Base-by-base conservation (phyloP, 1,140 invertebrate genomes). In the Heliothis virescens region DNA sequence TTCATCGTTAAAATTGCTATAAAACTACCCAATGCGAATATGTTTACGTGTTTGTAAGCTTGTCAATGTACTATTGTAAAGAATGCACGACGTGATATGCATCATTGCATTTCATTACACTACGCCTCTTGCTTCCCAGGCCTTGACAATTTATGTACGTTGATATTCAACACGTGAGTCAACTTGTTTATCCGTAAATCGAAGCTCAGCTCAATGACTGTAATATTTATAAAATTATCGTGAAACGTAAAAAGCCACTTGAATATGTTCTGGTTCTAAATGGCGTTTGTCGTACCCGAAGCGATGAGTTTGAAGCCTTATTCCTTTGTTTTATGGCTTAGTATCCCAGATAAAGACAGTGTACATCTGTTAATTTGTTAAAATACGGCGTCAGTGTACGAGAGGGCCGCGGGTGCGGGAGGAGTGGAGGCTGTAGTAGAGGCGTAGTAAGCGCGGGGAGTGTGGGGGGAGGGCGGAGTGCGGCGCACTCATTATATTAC, bases 161-260 rank as follows among this genome's bases (percentile, higher is more conserved):
- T 59, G 34, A 74, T 47, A 73, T 57, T 41, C 29, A 55, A 71
- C 80, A 72, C 62, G 77, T 90, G 87, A 92, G 84, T 85, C 87
- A 88, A 86, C 84, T 73, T 88, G 89, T 92, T 90, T 90, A 89
- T 85, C 81, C 84, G 62, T 77, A 79, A 81, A 67, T 74, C 74
- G 81, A 82, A 80, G 75, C 78, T 48, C 84, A 80, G 71, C 84
- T 87, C 86, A 90, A 88, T 89, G 86, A 85, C 85, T 84, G 82
- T 87, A 86, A 87, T 72, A 26, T 89, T 88, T 84, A 87, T 80
- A 82, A 88, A 90, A 90, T 91, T 89, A 90, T 89, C 83, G 86
- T 92, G 88, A 85, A 89, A 88, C 86, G 87, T 90, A 86, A 88
- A 41, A 82, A 73, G 79, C 76, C 71, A 59, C 72, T 80, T 72